A percentile compares a stretch with the other conserved stretches of the same genome.
phyloP scores from a whole-genome alignment of 1,140 invertebrate species.

The Penaeus chinensis region DNA sequence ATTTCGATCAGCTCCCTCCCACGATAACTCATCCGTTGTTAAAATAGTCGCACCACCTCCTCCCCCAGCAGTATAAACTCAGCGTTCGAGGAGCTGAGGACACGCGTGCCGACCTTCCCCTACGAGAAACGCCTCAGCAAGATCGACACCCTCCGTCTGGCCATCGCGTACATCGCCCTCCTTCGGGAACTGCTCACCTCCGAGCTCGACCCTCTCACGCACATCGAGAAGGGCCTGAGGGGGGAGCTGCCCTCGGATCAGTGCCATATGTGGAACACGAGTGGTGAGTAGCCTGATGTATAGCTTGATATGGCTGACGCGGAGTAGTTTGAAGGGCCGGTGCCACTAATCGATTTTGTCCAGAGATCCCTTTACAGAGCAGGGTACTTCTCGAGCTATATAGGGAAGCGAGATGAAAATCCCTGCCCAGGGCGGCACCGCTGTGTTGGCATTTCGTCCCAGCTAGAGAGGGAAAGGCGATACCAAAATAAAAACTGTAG shows the following conservation, averaged over 20 bases:
- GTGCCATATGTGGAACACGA: constrained; percentile 94
- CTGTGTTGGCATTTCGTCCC: too few relatives aligned
- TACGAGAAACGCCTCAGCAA: constrained; percentile 98
- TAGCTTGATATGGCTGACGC: neutral
- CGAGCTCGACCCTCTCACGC: constrained; percentile 87
- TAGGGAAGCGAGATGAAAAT: too few relatives aligned
- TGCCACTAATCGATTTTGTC: too few relatives aligned
- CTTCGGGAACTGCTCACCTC: constrained; percentile 86
- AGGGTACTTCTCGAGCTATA: too few relatives aligned
- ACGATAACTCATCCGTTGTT: neutral
- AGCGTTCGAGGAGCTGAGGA: constrained; percentile 94
- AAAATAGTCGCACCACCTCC: constrained; percentile 11
- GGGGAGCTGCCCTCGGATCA: constrained; percentile 86
- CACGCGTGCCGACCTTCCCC: constrained; percentile 97
- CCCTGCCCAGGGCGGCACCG: too few relatives aligned
- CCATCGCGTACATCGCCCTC: constrained; percentile 97
- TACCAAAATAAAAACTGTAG: too few relatives aligned
- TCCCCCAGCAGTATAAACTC: constrained; percentile 88
- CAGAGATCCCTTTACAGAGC: too few relatives aligned
- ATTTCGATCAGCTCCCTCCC: too few relatives aligned
- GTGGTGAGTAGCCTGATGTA: constrained; percentile 76
- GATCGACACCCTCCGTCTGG: constrained; percentile 94
- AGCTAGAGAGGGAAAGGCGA: too few relatives aligned
- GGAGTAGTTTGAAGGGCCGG: too few relatives aligned
- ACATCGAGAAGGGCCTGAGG: constrained; percentile 90